Conservation (phyloP, 2,888 invertebrate genomes). For the Hirtodrosophila histrioides region DNA sequence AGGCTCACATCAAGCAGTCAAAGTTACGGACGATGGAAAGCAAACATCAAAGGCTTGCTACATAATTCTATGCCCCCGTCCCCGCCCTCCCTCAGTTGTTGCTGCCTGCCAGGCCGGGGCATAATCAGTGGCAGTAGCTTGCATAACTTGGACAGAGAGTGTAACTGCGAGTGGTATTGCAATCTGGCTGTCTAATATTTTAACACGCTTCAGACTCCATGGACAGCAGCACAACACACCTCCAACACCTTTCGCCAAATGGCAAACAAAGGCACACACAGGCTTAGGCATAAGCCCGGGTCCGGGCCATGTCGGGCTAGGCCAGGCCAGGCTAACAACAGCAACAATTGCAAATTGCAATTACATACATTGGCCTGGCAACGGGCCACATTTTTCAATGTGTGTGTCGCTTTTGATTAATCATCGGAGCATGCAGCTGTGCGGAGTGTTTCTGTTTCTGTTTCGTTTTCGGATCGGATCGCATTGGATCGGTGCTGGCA, state of each 20-base stretch:
- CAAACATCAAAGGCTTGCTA: slow-evolving; percentile 21
- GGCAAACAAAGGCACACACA: slow-evolving; percentile 56
- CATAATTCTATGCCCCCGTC: not conserved
- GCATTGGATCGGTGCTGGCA: slow-evolving; percentile 57
- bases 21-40: not conserved
- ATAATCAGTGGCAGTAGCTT: slow-evolving; percentile 31
- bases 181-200: slow-evolving; percentile 47
- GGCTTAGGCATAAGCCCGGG: slow-evolving; percentile 25
- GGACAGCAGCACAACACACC: slow-evolving; percentile 32
- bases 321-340: slow-evolving; percentile 26
- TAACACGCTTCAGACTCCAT: slow-evolving; percentile 44
- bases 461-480: slow-evolving; percentile 30
- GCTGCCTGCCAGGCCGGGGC: slow-evolving; percentile 3
- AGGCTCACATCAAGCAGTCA: not conserved
- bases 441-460: slow-evolving; percentile 31
- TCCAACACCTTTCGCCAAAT: slow-evolving; percentile 70
- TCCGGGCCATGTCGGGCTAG: slow-evolving; percentile 36
- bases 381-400: slow-evolving; percentile 58
- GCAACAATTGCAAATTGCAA: slow-evolving; percentile 71
- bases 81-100: slow-evolving; percentile 4
- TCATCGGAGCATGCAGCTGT: slow-evolving; percentile 69
- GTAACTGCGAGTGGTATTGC: slow-evolving; percentile 26
- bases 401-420: slow-evolving; percentile 64
- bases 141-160: slow-evolving; percentile 47
- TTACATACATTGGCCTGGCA: slow-evolving; percentile 67